Percentiles rank a stretch among this genome's conserved stretches.
phyloP scores from a whole-genome alignment of 2,888 invertebrate species.

The Pelosia muscerda region DNA sequence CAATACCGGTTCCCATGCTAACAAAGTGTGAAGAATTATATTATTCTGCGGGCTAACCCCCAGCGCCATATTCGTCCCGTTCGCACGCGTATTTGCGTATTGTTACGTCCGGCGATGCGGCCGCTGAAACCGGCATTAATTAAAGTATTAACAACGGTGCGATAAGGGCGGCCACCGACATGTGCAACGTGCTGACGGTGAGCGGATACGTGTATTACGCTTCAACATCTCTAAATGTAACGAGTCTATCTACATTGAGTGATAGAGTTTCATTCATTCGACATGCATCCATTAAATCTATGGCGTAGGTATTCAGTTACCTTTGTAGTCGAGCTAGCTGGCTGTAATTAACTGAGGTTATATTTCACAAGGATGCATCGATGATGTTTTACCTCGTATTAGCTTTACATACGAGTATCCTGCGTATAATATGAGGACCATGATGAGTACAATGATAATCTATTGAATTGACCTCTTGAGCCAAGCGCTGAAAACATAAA shows the following conservation, averaged over 20 bases:
- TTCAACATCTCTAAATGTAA: not conserved
- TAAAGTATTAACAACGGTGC: slow-evolving; percentile 40
- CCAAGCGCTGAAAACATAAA: too few species aligned
- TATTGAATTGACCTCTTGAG: too few species aligned
- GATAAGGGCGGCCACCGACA: not conserved
- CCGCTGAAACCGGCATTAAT: slow-evolving; percentile 32
- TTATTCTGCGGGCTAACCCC: not conserved
- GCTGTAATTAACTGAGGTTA: not conserved
- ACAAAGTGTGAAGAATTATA: not conserved
- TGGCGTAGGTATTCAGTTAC: not conserved
- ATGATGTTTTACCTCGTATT: not conserved
- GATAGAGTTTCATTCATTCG: not conserved
- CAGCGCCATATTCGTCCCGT: not conserved
- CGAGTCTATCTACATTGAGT: not conserved
- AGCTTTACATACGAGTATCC: not conserved
- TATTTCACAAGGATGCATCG: not conserved
- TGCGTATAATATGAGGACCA: not conserved
- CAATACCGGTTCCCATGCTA: not conserved
- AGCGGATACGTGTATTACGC: not conserved
- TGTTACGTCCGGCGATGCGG: slow-evolving; percentile 8
- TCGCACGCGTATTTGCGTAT: slow-evolving; percentile 7
- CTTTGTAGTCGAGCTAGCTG: not conserved
- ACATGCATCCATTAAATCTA: not conserved
- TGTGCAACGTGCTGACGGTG: not conserved
- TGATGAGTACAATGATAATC: too few species aligned